Percentiles rank a stretch among this genome's conserved stretches.
Evolutionary conservation across 2,888 invertebrate species (phyloP).

Genomic region (Ectobius pallidus): DNA sequence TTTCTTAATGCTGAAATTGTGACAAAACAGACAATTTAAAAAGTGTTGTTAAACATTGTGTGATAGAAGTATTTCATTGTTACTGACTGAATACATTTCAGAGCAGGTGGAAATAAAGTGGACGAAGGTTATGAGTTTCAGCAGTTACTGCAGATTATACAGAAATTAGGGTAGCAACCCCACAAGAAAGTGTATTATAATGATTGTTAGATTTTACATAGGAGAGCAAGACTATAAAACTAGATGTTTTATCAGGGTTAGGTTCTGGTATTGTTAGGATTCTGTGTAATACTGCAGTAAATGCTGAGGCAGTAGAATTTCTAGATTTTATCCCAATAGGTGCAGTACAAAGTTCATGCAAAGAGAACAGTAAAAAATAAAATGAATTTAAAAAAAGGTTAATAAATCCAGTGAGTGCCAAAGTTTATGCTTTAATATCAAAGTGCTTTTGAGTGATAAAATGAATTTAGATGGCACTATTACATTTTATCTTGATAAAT

Average conservation of each 20-base stretch:
- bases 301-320: not conserved
- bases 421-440: slow-evolving; percentile 1
- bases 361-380: too few species aligned
- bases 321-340: not conserved
- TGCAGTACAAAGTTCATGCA: not conserved
- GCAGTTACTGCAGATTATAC: not conserved
- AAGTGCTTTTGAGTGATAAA: not conserved
- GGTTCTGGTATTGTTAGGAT: not conserved
- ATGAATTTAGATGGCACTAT: not conserved
- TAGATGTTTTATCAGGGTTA: not conserved
- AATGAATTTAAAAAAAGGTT: too few species aligned
- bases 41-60: slow-evolving; percentile 2
- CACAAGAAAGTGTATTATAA: not conserved
- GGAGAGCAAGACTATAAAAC: too few species aligned
- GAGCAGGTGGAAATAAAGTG: not conserved
- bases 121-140: not conserved
- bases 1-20: not conserved
- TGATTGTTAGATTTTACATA: not conserved
- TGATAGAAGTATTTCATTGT: not conserved
- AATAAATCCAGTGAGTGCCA: slow-evolving; percentile 16
- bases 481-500: slow-evolving; percentile 19
- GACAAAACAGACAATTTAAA: not conserved
- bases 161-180: not conserved
- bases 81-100: not conserved
- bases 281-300: slow-evolving; percentile 1